These are phyloP conservation scores for Atrina japonica DNA, from an alignment of 2,888 invertebrate species.

Conservation along the genomic window DNA sequence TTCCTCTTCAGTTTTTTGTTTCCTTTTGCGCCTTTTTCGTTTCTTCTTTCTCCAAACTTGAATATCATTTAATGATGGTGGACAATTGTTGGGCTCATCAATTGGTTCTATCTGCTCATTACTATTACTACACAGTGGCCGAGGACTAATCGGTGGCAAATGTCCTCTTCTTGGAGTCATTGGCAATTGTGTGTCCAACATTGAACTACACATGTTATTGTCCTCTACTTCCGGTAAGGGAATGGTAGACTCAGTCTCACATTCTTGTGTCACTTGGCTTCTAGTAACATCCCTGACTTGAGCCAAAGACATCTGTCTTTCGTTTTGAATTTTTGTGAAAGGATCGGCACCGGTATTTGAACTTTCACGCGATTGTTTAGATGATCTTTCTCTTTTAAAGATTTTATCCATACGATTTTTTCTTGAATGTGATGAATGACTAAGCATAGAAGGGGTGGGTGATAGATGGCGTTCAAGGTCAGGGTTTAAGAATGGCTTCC, in stretches of 20 bases:
- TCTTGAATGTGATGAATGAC: neutral
- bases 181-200: neutral
- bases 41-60: constrained; percentile 21
- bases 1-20: neutral
- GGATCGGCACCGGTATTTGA: neutral
- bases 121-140: neutral
- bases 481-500: constrained; percentile 52
- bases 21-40: constrained; percentile 16
- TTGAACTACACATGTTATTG: neutral
- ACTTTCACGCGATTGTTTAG: neutral
- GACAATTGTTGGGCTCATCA: neutral
- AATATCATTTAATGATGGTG: constrained; percentile 11
- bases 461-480: constrained; percentile 56
- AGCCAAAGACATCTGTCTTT: neutral
- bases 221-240: neutral
- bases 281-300: constrained; percentile 8
- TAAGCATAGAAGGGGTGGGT: constrained; percentile 46
- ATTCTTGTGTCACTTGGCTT: neutral
- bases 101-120: neutral
- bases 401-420: constrained; percentile 2
- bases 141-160: constrained; percentile 12
- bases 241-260: neutral
- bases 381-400: constrained; percentile 10
- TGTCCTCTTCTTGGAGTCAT: constrained; percentile 8
- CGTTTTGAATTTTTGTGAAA: neutral